These are phyloP conservation scores for Saccopteryx leptura DNA, from an alignment of 2,113 vertebrate species.

Conservation along the genomic window DNA sequence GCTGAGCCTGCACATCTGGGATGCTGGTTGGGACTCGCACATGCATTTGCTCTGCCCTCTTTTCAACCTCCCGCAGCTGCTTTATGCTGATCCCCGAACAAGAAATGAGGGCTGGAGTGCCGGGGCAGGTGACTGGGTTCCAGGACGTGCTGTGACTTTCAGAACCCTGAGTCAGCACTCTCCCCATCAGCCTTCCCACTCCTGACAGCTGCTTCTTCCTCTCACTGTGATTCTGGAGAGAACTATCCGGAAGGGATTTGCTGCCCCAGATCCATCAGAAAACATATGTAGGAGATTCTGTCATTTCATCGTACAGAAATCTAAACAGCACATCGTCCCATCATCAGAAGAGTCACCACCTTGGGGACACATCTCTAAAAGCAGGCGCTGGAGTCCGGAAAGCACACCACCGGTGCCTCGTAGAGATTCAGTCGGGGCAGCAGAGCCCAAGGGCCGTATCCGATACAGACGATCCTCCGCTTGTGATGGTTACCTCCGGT, in stretches of 20 bases:
- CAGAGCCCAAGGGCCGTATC: not conserved
- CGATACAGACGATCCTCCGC: not conserved
- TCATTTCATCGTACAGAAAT: conserved; percentile 81
- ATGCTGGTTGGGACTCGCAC: not conserved
- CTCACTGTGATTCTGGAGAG: conserved; percentile 89
- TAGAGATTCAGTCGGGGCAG: not conserved
- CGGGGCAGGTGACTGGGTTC: conserved; percentile 1
- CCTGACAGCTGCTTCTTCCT: conserved; percentile 89
- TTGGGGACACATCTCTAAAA: not conserved
- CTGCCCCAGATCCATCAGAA: conserved; percentile 91
- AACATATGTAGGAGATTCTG: conserved; percentile 89
- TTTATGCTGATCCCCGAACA: conserved; percentile 4
- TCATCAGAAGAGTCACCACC: not conserved
- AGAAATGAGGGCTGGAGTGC: not conserved
- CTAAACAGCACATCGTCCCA: conserved; percentile 77
- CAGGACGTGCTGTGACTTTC: not conserved
- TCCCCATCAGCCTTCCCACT: not conserved
- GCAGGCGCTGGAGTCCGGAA: not conserved
- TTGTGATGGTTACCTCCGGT: too few relatives aligned
- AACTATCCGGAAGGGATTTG: conserved; percentile 91
- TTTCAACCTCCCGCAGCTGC: not conserved
- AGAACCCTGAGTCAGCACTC: conserved; percentile 72
- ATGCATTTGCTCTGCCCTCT: not conserved
- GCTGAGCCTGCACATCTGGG: not conserved
- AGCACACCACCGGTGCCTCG: not conserved